Evolutionary conservation across 92 coral and sea anemone genomes (phyloP).

Genomic region (Paragorgia papillata): DNA sequence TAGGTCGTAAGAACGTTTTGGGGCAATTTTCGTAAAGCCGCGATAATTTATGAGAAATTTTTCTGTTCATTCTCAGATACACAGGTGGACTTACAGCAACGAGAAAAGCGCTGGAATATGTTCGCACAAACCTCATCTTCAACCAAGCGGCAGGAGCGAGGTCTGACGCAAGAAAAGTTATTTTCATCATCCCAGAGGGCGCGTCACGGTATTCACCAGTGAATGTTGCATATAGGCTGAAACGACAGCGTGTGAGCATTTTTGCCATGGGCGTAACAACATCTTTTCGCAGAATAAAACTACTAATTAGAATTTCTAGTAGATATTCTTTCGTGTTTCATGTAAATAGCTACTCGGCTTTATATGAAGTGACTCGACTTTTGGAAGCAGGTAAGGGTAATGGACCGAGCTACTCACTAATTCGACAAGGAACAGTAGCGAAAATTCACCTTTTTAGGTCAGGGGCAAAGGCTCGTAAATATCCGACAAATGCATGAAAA

Average conservation of each 20-base stretch:
- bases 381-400: slow-evolving; percentile 14
- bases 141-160: slow-evolving; percentile 18
- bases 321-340: slow-evolving; percentile 1
- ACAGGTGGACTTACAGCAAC: slow-evolving; percentile 32
- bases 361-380: neutral
- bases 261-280: slow-evolving; percentile 20
- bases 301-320: neutral
- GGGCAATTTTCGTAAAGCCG: neutral
- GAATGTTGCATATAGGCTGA: neutral
- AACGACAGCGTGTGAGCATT: neutral
- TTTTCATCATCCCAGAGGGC: slow-evolving; percentile 25
- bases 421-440: neutral
- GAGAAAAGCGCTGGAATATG: neutral
- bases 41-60: neutral
- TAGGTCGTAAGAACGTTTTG: too few relatives aligned
- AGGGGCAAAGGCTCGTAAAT: neutral
- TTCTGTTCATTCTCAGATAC: neutral
- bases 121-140: slow-evolving; percentile 12
- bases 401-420: neutral
- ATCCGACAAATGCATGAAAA: too few relatives aligned
- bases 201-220: neutral
- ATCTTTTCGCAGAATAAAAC: neutral
- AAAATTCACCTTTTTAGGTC: too few relatives aligned
- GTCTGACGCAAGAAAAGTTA: slow-evolving; percentile 1
- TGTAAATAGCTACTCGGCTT: slow-evolving; percentile 6